These are phyloP conservation scores for Aphrophora alni DNA, from an alignment of 2,888 invertebrate species.

Conservation along the genomic window DNA sequence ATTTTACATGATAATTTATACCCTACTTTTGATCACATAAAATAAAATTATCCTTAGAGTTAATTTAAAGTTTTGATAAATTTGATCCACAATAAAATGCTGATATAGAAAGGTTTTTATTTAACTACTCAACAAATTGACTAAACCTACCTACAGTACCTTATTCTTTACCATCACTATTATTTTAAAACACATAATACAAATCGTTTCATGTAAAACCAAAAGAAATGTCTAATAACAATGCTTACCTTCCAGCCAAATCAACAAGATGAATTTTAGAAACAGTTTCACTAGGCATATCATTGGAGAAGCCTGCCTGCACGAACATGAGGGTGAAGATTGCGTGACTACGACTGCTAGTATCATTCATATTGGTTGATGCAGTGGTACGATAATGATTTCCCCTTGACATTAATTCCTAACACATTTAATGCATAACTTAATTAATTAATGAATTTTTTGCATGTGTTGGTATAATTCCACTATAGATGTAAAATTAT, in stretches of 20 bases:
- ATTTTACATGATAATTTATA: too few relatives aligned
- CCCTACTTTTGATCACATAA: too few relatives aligned
- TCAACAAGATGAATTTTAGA: slow-evolving; percentile 89
- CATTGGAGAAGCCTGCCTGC: slow-evolving; percentile 78
- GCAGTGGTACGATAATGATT: slow-evolving; percentile 86
- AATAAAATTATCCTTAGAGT: too few relatives aligned
- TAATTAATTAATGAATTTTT: not conserved
- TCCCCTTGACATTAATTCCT: slow-evolving; percentile 65
- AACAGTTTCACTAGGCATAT: slow-evolving; percentile 87
- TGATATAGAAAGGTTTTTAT: too few relatives aligned
- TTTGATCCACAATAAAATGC: too few relatives aligned
- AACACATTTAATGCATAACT: too few relatives aligned
- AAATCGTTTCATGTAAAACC: slow-evolving; percentile 3
- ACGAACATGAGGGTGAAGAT: slow-evolving; percentile 91
- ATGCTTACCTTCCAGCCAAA: slow-evolving; percentile 71
- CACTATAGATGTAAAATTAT: too few relatives aligned
- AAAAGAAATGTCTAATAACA: slow-evolving; percentile 57
- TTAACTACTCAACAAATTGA: too few relatives aligned
- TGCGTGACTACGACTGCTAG: slow-evolving; percentile 89
- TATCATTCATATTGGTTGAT: slow-evolving; percentile 91
- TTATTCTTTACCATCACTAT: not conserved
- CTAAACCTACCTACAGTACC: not conserved
- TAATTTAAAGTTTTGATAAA: too few relatives aligned
- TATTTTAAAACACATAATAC: not conserved
- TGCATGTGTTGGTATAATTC: not conserved